Evolutionary conservation across 2,888 invertebrate genomes (phyloP).

Genomic region (Dinocampus coccinellae): DNA sequence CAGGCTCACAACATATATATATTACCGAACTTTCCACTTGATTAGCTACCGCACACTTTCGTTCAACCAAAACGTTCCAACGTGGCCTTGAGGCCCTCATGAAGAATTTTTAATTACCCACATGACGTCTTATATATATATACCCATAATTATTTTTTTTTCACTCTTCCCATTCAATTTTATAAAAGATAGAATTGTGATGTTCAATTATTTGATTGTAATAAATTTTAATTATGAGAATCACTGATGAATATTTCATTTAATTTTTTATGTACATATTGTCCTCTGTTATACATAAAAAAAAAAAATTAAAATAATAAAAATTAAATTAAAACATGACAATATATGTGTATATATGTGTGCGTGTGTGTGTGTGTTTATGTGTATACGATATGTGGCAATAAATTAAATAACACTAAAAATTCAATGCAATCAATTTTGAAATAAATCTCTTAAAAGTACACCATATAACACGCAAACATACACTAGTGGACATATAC

Average conservation of each 20-base stretch:
- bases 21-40: constrained; percentile 35
- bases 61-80: constrained; percentile 3
- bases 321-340: too few species aligned
- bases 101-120: constrained; percentile 21
- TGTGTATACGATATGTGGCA: background rate
- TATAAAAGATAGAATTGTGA: background rate
- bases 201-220: background rate
- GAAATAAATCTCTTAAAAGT: background rate
- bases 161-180: too few species aligned
- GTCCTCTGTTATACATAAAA: too few species aligned
- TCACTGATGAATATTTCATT: too few species aligned
- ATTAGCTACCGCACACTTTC: constrained; percentile 31
- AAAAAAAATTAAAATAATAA: too few species aligned
- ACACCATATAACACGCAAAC: background rate
- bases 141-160: background rate
- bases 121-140: background rate
- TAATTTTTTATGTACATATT: too few species aligned
- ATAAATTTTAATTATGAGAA: too few species aligned
- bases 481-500: background rate
- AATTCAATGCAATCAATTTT: background rate
- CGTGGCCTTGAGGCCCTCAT: constrained; percentile 16
- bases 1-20: constrained; percentile 17
- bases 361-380: too few species aligned
- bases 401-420: background rate
- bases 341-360: too few species aligned